A percentile compares a stretch with the other conserved stretches of the same genome.
Evolutionary conservation across 2,888 invertebrate species (phyloP).

Genomic region (Caenorhabditis zanzibari): DNA sequence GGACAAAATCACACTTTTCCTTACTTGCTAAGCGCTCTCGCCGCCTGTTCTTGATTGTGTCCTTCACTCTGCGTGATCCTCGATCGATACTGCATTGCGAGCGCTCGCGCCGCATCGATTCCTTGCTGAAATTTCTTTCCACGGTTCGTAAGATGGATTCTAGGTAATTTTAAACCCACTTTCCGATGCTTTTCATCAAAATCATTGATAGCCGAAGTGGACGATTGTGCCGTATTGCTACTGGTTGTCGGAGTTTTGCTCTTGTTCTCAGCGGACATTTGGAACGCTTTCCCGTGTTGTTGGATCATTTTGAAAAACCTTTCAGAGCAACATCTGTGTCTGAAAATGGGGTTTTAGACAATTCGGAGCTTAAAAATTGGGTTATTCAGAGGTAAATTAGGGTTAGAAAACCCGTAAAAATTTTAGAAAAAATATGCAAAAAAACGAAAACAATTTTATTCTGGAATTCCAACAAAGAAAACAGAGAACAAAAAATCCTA

Average conservation of each 20-base stretch:
- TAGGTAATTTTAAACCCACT: neutral
- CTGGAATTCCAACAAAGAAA: neutral
- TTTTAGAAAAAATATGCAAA: neutral
- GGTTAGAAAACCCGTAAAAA: neutral
- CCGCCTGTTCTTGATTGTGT: slow-evolving; percentile 41
- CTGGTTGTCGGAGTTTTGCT: neutral
- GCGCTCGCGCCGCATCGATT: slow-evolving; percentile 51
- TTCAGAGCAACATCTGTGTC: slow-evolving; percentile 1
- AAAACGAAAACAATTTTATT: slow-evolving; percentile 1
- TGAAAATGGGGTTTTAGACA: no score
- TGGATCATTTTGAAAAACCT: slow-evolving; percentile 29
- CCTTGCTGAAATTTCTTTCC: slow-evolving; percentile 57
- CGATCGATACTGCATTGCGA: slow-evolving; percentile 47
- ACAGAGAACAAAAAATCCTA: slow-evolving; percentile 31
- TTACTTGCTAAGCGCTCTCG: slow-evolving; percentile 59
- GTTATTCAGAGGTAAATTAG: slow-evolving; percentile 9
- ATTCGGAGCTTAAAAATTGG: no score
- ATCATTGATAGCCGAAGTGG: slow-evolving; percentile 27
- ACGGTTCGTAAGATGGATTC: neutral
- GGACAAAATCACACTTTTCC: no score
- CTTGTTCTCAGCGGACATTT: slow-evolving; percentile 20
- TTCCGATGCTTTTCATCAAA: slow-evolving; percentile 53
- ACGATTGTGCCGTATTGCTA: neutral
- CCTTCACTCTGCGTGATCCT: slow-evolving; percentile 49
- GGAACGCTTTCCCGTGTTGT: slow-evolving; percentile 31